A percentile compares a stretch with the other conserved stretches of the same genome.
phyloP scores from a whole-genome alignment of 2,113 vertebrate genomes.

The Oncorhynchus masou region DNA sequence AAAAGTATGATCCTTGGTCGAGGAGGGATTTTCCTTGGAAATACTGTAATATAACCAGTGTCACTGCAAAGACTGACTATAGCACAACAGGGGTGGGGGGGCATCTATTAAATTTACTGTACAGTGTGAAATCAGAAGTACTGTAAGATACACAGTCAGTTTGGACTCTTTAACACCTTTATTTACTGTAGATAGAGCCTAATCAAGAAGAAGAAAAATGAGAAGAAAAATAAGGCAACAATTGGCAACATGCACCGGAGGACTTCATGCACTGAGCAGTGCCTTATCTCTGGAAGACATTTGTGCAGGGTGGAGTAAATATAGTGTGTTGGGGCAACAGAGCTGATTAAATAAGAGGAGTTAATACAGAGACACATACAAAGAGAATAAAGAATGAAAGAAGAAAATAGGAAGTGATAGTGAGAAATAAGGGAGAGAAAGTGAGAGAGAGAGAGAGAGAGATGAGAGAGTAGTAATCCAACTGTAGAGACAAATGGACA shows the following conservation, averaged over 20 bases:
- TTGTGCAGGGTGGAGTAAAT: conserved; percentile 22
- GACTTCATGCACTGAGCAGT: conserved; percentile 27
- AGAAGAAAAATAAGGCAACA: conserved; percentile 28
- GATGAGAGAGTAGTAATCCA: background rate
- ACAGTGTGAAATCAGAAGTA: background rate
- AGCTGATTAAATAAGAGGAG: conserved; percentile 11
- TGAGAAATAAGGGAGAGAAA: conserved; percentile 8
- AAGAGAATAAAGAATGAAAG: conserved; percentile 1
- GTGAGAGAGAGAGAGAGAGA: background rate
- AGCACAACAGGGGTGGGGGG: conserved; percentile 4
- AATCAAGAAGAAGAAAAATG: conserved; percentile 18
- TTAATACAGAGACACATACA: background rate
- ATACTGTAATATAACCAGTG: background rate
- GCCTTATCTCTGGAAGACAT: conserved; percentile 26
- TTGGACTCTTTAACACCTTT: conserved; percentile 66
- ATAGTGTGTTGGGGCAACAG: conserved; percentile 20
- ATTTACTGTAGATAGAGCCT: conserved; percentile 67
- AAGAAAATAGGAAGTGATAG: conserved; percentile 7
- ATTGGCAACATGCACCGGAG: conserved; percentile 63
- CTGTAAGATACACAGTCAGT: background rate
- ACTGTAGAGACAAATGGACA: background rate
- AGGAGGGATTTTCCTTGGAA: background rate
- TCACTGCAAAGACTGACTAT: background rate
- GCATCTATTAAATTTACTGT: background rate
- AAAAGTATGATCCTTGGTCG: conserved; percentile 1